Evolutionary conservation across 2,113 vertebrate species (phyloP).

Genomic region (Chloropsis cyanopogon): DNA sequence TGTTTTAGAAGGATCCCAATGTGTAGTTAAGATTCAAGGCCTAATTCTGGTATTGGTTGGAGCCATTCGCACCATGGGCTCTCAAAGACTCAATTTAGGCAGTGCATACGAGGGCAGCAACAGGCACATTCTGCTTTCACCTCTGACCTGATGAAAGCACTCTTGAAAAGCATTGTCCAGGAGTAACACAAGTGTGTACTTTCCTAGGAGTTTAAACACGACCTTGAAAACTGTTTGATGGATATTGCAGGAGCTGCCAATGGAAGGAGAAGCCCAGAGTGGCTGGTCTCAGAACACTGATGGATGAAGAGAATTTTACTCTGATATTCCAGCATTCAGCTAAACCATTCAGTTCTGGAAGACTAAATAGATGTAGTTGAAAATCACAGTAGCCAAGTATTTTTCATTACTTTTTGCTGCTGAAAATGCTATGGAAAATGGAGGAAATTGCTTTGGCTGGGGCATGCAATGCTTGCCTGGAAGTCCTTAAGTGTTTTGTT

Average conservation of each 20-base stretch:
- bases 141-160: neutral
- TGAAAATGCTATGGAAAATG: neutral
- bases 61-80: neutral
- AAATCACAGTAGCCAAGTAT: neutral
- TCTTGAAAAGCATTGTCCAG: neutral
- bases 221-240: neutral
- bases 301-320: neutral
- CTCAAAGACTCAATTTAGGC: neutral
- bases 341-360: neutral
- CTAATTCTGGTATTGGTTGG: neutral
- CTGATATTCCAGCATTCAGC: neutral
- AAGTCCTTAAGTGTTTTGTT: conserved; percentile 7
- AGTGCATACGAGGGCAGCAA: fast-evolving
- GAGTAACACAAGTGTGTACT: neutral
- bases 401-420: neutral
- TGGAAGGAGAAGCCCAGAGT: neutral
- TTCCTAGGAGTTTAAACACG: neutral
- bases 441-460: conserved; percentile 13
- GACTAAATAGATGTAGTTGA: neutral
- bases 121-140: neutral
- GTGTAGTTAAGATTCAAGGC: neutral
- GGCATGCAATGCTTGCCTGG: neutral
- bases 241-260: neutral
- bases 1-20: neutral
- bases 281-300: neutral